Evolutionary conservation across 1,140 invertebrate species (phyloP).

Genomic region (Platyscapa corneri): DNA sequence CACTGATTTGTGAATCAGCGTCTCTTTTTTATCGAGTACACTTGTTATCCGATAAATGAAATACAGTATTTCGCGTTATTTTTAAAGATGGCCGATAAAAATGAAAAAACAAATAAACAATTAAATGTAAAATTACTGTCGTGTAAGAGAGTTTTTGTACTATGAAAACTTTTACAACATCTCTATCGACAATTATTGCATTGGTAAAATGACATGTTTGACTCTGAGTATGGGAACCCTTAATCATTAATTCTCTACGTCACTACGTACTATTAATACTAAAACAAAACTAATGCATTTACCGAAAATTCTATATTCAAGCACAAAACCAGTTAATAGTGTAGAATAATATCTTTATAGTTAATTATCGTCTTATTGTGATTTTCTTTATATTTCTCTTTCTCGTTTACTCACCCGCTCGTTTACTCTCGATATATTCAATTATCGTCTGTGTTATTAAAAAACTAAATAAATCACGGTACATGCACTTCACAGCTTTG

Average conservation of each 20-base stretch:
- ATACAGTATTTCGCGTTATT: neutral
- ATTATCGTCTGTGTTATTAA: neutral
- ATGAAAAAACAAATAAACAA: too few relatives aligned
- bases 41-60: neutral
- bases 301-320: neutral
- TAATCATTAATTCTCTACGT: neutral
- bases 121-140: neutral
- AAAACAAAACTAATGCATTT: neutral
- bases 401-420: neutral
- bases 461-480: neutral
- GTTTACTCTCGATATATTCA: neutral
- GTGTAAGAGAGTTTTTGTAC: too few relatives aligned
- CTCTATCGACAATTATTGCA: neutral
- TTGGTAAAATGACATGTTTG: neutral
- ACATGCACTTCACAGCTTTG: neutral
- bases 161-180: too few relatives aligned
- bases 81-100: neutral
- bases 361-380: neutral
- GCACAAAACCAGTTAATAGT: neutral
- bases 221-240: neutral
- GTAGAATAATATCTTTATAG: neutral
- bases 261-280: neutral
- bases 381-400: neutral
- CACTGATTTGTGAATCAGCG: neutral
- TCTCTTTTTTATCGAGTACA: neutral